phyloP scores from a whole-genome alignment of 1,140 invertebrate species.

The Mamestra configurata region DNA sequence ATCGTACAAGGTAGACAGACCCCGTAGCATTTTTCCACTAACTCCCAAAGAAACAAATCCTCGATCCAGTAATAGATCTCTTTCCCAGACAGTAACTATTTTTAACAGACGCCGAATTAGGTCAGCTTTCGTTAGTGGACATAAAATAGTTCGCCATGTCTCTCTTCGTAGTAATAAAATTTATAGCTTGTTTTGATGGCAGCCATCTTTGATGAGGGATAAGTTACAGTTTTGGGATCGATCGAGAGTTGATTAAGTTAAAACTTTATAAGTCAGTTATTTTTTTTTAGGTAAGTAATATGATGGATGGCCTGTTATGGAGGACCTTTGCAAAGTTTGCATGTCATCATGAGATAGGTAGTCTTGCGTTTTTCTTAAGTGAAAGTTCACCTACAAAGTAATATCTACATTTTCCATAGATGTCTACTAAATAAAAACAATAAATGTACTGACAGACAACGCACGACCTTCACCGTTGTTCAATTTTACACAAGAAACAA shows the following conservation, averaged over 20 bases:
- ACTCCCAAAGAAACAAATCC: background rate
- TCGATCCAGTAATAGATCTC: background rate
- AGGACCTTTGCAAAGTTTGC: background rate
- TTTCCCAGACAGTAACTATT: conserved; percentile 1
- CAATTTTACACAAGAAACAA: no score
- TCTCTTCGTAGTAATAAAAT: conserved; percentile 18
- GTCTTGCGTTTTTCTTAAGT: no score
- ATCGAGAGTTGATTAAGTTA: no score
- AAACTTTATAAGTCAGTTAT: no score
- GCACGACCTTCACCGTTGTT: no score
- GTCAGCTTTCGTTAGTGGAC: conserved; percentile 10
- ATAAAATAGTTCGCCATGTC: conserved; percentile 18
- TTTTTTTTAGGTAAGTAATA: no score
- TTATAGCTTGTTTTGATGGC: conserved; percentile 32
- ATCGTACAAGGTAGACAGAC: no score
- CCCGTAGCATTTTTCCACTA: background rate
- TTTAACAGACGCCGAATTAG: conserved; percentile 11
- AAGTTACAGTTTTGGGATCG: background rate
- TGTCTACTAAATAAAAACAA: no score
- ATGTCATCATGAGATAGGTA: background rate
- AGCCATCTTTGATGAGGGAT: background rate
- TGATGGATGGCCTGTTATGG: background rate
- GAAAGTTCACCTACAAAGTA: no score
- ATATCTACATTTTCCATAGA: no score
- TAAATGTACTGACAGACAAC: no score